A percentile compares a stretch with the other conserved stretches of the same genome.
phyloP scores from a whole-genome alignment of 1,140 invertebrate genomes.

The Drosophila nigrodunni region DNA sequence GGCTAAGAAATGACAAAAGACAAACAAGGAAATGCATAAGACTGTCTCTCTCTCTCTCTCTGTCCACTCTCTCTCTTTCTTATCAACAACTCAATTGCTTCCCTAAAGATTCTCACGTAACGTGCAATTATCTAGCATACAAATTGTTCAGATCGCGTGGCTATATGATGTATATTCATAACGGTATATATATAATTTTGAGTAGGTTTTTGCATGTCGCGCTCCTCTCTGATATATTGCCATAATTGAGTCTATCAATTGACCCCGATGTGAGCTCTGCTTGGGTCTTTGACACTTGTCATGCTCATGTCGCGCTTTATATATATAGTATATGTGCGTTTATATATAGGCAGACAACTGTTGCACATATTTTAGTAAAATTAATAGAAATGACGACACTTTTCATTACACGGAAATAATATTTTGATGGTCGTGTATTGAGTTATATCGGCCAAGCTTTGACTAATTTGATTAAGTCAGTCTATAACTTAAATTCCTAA shows the following conservation, averaged over 20 bases:
- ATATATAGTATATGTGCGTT: slow-evolving; percentile 13
- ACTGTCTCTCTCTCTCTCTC: slow-evolving; percentile 1
- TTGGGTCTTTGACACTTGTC: slow-evolving; percentile 77
- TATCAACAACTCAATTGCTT: slow-evolving; percentile 25
- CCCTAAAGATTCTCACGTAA: slow-evolving; percentile 29
- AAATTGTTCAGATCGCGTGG: slow-evolving; percentile 35
- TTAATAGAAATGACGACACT: slow-evolving; percentile 15
- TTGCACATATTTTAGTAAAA: slow-evolving; percentile 1
- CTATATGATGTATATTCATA: slow-evolving; percentile 6
- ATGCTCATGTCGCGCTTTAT: slow-evolving; percentile 6
- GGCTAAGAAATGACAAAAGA: not conserved
- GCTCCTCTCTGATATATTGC: slow-evolving; percentile 58
- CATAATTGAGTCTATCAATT: slow-evolving; percentile 83
- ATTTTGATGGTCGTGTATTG: slow-evolving; percentile 31
- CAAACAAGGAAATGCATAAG: slow-evolving; percentile 29
- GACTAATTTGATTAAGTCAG: not conserved
- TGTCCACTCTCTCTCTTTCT: not conserved
- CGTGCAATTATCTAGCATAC: slow-evolving; percentile 40
- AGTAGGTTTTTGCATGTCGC: slow-evolving; percentile 2
- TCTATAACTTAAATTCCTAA: not conserved
- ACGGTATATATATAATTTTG: slow-evolving; percentile 1
- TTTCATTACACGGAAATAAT: slow-evolving; percentile 4
- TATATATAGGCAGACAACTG: slow-evolving; percentile 40
- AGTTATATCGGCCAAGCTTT: slow-evolving; percentile 14
- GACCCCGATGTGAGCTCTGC: slow-evolving; percentile 74